Conservation (phyloP, 2,888 invertebrate species). For the Drosophila vallismaia region DNA sequence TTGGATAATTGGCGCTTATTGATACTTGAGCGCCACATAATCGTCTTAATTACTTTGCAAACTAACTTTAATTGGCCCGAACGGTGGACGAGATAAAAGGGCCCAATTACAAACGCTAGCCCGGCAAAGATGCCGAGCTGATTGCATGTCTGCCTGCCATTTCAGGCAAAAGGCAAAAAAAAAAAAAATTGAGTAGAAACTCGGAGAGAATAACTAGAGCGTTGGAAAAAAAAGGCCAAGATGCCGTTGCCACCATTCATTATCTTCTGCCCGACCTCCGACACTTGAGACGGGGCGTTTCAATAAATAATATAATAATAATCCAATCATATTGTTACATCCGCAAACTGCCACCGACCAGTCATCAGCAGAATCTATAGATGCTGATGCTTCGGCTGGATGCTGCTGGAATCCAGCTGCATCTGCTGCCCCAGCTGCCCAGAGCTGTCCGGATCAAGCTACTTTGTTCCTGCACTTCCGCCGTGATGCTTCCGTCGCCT, state of each 20-base stretch:
- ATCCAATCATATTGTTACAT: conserved; percentile 82
- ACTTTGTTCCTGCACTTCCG: conserved; percentile 47
- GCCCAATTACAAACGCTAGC: conserved; percentile 59
- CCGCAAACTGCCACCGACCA: conserved; percentile 64
- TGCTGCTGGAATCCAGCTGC: conserved; percentile 5
- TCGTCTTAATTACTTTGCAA: conserved; percentile 76
- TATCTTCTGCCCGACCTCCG: conserved; percentile 18
- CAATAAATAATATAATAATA: conserved; percentile 82
- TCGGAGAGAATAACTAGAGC: conserved; percentile 23
- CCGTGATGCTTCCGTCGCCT: conserved; percentile 49
- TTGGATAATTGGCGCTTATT: conserved; percentile 72
- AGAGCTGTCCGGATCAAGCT: conserved; percentile 48
- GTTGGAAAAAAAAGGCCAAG: conserved; percentile 23
- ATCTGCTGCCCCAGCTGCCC: conserved; percentile 10
- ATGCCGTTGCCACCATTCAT: conserved; percentile 30
- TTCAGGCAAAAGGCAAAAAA: conserved; percentile 31
- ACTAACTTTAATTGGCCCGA: conserved; percentile 74
- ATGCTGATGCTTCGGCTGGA: conserved; percentile 1
- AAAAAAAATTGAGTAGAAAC: conserved; percentile 8
- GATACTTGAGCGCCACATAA: conserved; percentile 78
- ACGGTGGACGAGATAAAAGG: conserved; percentile 67
- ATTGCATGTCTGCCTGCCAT: conserved; percentile 70
- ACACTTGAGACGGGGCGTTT: conserved; percentile 63
- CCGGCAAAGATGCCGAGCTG: conserved; percentile 48
- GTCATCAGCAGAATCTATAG: conserved; percentile 53